Conservation (phyloP, 2,797 vertebrate species). For the Valencia hispanica region DNA sequence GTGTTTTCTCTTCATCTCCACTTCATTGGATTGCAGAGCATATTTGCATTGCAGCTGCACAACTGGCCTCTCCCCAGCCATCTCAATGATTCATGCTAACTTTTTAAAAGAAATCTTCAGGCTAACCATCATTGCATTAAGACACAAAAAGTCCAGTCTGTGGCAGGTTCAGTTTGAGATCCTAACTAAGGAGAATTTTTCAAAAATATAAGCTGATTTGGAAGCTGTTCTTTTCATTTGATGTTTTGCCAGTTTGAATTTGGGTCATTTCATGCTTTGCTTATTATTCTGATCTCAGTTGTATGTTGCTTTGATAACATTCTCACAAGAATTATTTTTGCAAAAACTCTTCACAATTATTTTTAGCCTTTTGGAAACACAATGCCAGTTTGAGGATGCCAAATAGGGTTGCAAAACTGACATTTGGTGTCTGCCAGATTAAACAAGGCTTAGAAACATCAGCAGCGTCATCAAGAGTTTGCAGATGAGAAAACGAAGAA, state of each 20-base stretch:
- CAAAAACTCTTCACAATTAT: background rate
- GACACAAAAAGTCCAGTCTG: background rate
- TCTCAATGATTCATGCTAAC: slow-evolving; percentile 7
- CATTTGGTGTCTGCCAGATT: background rate
- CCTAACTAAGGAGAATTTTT: background rate
- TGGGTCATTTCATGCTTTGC: background rate
- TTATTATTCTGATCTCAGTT: slow-evolving; percentile 2
- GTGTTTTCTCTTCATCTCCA: slow-evolving; percentile 14
- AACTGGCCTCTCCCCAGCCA: slow-evolving; percentile 27
- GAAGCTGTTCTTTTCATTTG: background rate
- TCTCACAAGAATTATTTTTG: background rate
- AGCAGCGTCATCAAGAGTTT: background rate
- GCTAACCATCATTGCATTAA: slow-evolving; percentile 12
- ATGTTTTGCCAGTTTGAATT: background rate
- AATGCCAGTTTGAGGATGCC: background rate
- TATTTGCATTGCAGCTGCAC: slow-evolving; percentile 48
- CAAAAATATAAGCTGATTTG: background rate
- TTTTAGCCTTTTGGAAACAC: background rate
- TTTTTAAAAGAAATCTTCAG: slow-evolving; percentile 11
- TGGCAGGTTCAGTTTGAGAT: background rate
- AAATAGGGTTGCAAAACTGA: background rate
- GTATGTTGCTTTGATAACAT: background rate
- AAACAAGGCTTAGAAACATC: background rate
- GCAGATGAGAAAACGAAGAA: background rate
- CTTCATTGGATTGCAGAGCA: slow-evolving; percentile 28